phyloP scores from a whole-genome alignment of 92 coral and sea anemone genomes.

The Bergia sp. region DNA sequence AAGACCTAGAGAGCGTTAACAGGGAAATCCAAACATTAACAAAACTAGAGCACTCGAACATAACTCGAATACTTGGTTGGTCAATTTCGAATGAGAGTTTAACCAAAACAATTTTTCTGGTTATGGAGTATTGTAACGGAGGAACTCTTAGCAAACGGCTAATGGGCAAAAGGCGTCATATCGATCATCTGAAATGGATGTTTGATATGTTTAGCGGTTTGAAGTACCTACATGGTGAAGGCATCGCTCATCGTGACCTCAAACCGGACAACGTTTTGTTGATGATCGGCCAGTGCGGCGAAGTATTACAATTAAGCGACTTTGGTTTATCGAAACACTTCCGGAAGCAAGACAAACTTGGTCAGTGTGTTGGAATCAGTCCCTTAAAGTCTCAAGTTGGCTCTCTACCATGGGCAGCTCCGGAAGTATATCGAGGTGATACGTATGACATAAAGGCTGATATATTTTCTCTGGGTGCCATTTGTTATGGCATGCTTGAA shows the following conservation, averaged over 20 bases:
- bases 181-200: background rate
- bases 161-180: background rate
- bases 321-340: background rate
- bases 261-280: constrained; percentile 41
- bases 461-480: background rate
- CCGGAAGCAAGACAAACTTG: background rate
- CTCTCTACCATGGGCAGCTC: background rate
- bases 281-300: constrained; percentile 4
- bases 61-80: background rate
- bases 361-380: background rate
- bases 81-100: background rate
- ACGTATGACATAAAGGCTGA: background rate
- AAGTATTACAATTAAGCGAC: background rate
- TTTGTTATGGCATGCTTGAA: constrained; percentile 10
- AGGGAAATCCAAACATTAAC: background rate
- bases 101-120: background rate
- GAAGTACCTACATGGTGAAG: background rate
- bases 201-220: constrained; percentile 12
- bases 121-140: constrained; percentile 14
- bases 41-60: background rate
- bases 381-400: background rate
- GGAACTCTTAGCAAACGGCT: background rate
- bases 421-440: background rate
- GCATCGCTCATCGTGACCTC: constrained; percentile 41
- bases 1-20: background rate